Conservation (phyloP, 1,140 invertebrate genomes). For the Dendroctonus ponderosae region DNA sequence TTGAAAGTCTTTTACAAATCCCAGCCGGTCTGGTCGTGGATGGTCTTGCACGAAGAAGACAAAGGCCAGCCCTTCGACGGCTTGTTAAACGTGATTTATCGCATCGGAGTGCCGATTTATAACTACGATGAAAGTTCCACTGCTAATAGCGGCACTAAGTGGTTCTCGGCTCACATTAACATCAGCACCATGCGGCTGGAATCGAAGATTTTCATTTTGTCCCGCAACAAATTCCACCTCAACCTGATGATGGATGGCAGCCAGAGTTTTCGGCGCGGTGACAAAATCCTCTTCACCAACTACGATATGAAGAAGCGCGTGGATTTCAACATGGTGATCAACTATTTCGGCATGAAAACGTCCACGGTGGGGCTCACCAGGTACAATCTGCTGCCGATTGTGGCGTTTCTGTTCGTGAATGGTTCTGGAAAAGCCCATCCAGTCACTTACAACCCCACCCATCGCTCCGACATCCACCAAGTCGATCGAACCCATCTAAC, state of each 20-base stretch:
- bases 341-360: neutral
- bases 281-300: slow-evolving; percentile 4
- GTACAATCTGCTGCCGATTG: slow-evolving; percentile 2
- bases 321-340: neutral
- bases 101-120: slow-evolving; percentile 4
- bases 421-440: neutral
- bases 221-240: neutral
- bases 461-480: neutral
- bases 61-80: neutral
- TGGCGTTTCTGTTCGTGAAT: neutral
- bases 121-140: neutral
- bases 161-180: neutral
- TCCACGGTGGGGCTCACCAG: neutral
- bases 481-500: neutral
- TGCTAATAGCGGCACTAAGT: neutral
- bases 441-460: neutral
- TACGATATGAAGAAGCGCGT: neutral
- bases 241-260: neutral
- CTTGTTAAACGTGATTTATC: slow-evolving; percentile 4
- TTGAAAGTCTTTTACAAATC: neutral
- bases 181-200: neutral
- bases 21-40: neutral
- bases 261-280: neutral
- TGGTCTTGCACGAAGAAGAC: neutral
- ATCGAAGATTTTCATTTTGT: slow-evolving; percentile 6